phyloP scores from a whole-genome alignment of 2,888 invertebrate genomes.

The Eupithecia dodoneata region DNA sequence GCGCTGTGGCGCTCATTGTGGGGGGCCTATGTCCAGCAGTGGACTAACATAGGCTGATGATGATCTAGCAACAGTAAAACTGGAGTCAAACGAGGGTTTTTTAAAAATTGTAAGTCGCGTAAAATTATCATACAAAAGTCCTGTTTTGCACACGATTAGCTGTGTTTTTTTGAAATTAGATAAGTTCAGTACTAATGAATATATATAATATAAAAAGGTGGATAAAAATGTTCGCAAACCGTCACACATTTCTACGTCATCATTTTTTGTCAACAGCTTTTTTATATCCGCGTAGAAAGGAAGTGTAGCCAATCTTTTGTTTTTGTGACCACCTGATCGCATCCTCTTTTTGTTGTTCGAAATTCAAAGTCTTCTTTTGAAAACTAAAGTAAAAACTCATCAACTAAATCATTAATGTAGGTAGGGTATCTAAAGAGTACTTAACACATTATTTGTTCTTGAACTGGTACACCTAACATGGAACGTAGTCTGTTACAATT shows the following conservation, averaged over 20 bases:
- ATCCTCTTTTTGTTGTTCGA: constrained; percentile 79
- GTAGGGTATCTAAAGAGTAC: neutral
- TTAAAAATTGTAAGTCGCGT: too few relatives aligned
- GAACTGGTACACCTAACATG: neutral
- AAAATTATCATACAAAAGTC: too few relatives aligned
- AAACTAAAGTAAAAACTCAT: neutral
- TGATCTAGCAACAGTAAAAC: neutral
- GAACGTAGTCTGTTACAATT: neutral
- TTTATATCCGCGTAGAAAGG: constrained; percentile 65
- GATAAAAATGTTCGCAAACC: constrained; percentile 19
- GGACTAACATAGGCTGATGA: too few relatives aligned
- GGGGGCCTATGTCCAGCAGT: too few relatives aligned
- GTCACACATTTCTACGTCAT: constrained; percentile 30
- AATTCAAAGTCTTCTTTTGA: constrained; percentile 69
- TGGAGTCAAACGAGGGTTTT: neutral
- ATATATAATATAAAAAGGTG: neutral
- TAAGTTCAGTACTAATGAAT: too few relatives aligned
- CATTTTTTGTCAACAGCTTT: constrained; percentile 47
- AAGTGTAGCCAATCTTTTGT: constrained; percentile 64
- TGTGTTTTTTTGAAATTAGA: too few relatives aligned
- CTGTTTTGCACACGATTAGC: neutral
- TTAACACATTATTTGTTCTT: neutral
- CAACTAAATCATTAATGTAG: neutral
- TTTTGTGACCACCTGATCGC: constrained; percentile 75
- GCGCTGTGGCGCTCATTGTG: too few relatives aligned